phyloP scores from a whole-genome alignment of 2,797 vertebrate species.

The Mormyrus hasselquistii region DNA sequence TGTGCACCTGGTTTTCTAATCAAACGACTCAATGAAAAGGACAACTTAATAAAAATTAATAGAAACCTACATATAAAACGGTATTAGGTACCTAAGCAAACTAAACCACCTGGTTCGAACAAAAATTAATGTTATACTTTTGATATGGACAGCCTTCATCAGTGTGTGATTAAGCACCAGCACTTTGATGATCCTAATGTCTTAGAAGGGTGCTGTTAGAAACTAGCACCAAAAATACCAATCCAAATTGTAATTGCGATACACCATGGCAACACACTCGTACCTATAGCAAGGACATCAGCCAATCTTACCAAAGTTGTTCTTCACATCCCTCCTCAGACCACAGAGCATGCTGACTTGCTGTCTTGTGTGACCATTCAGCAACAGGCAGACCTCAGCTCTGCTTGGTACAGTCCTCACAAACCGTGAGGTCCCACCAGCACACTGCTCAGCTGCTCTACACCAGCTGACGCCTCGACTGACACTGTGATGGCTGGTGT shows the following conservation, averaged over 20 bases:
- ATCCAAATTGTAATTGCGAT: not conserved
- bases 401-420: not conserved
- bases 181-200: not conserved
- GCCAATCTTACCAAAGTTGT: conserved; percentile 69
- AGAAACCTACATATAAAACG: not conserved
- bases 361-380: conserved; percentile 47
- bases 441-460: not conserved
- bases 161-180: not conserved
- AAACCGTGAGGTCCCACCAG: not conserved
- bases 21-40: not conserved
- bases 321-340: conserved; percentile 78
- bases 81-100: not conserved
- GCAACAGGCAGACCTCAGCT: conserved; percentile 26
- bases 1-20: not conserved
- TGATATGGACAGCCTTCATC: not conserved
- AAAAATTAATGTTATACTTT: not conserved
- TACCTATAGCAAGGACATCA: not conserved
- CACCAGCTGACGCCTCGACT: not conserved
- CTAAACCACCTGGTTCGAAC: not conserved
- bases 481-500: not conserved
- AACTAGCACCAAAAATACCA: not conserved
- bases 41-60: not conserved
- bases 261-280: not conserved
- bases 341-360: conserved; percentile 85
- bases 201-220: not conserved